These are phyloP conservation scores for Arrhamphus sclerolepis DNA, from an alignment of 2,797 vertebrate species.

Conservation along the genomic window DNA sequence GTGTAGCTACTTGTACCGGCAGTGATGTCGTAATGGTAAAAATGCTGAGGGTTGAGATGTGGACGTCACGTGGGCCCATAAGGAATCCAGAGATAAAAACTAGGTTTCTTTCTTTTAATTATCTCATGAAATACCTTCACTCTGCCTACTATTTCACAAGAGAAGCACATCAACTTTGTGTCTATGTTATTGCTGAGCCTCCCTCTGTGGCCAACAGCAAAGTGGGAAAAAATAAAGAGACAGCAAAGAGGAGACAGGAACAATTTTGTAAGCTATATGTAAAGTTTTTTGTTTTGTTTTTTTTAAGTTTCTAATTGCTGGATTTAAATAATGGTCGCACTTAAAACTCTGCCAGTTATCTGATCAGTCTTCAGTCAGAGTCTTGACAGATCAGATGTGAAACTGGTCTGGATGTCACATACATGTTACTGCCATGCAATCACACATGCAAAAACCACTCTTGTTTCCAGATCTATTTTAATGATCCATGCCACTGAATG, in stretches of 20 bases:
- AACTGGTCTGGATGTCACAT: too few relatives aligned
- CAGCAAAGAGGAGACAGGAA: conserved; percentile 31
- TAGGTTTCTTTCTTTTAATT: conserved; percentile 15
- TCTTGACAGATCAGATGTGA: background rate
- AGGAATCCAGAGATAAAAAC: conserved; percentile 20
- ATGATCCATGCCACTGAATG: background rate
- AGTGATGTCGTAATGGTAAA: conserved; percentile 32
- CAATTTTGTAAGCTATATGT: conserved; percentile 43
- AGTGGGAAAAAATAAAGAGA: conserved; percentile 24
- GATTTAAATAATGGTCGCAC: too few relatives aligned
- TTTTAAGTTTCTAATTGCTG: conserved; percentile 5
- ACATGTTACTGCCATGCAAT: too few relatives aligned
- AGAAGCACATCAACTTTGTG: background rate
- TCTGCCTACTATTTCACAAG: conserved; percentile 3
- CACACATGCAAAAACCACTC: too few relatives aligned
- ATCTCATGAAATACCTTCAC: conserved; percentile 8
- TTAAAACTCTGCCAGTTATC: too few relatives aligned
- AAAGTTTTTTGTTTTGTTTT: conserved; percentile 29
- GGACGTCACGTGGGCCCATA: conserved; percentile 12
- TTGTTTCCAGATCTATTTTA: too few relatives aligned
- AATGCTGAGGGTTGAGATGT: conserved; percentile 58
- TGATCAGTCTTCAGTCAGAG: background rate
- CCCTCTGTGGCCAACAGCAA: conserved; percentile 39
- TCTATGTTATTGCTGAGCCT: conserved; percentile 5
- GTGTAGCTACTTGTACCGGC: conserved; percentile 19